Percentiles rank a stretch among this genome's conserved stretches.
These are phyloP conservation scores for Lutjanus erythropterus DNA, from an alignment of 2,113 vertebrate species.

Conservation along the genomic window DNA sequence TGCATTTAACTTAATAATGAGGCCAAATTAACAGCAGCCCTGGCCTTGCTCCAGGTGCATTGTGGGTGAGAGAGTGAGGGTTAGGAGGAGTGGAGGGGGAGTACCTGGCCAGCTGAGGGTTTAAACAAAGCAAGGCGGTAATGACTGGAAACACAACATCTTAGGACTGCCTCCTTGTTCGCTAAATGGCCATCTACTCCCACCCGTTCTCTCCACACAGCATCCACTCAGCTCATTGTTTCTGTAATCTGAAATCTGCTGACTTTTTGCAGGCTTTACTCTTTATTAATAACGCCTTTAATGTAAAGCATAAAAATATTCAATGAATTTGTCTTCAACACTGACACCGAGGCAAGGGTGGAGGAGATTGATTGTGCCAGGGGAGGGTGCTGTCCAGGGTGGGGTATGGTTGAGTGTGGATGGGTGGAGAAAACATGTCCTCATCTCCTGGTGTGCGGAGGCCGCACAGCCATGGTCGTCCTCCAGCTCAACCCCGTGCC, in stretches of 20 bases:
- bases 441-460: conserved; percentile 45
- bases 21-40: conserved; percentile 84
- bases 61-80: conserved; percentile 74
- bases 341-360: not conserved
- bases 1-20: conserved; percentile 87
- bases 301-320: conserved; percentile 27
- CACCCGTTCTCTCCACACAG: not conserved
- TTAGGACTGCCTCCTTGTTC: conserved; percentile 29
- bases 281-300: not conserved
- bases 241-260: conserved; percentile 8
- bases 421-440: conserved; percentile 57
- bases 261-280: conserved; percentile 5
- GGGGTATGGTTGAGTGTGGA: conserved; percentile 18
- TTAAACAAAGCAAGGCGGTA: conserved; percentile 55
- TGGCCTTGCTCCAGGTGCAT: conserved; percentile 84
- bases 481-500: conserved; percentile 43
- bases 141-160: conserved; percentile 63
- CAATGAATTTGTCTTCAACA: not conserved
- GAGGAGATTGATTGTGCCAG: conserved; percentile 30
- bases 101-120: conserved; percentile 69
- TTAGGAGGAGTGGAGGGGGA: conserved; percentile 51
- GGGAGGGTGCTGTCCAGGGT: conserved; percentile 30
- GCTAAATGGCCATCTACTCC: conserved; percentile 25
- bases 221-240: conserved; percentile 1
- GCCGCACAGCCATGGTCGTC: conserved; percentile 33